Evolutionary conservation across 2,797 vertebrate species (phyloP).

Genomic region (Loris lydekkerianus): DNA sequence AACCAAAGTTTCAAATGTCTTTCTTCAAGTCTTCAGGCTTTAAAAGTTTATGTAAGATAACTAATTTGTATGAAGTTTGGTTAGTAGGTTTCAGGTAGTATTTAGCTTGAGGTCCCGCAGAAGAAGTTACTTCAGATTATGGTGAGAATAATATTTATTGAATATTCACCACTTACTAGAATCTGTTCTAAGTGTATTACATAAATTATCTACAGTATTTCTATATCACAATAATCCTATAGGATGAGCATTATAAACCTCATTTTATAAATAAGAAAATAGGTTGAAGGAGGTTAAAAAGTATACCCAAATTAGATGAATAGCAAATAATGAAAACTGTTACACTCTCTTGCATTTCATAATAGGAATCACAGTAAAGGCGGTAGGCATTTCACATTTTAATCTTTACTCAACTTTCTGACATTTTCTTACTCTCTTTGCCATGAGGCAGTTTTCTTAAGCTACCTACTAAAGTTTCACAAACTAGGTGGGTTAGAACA

Average conservation of each 20-base stretch:
- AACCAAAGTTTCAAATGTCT: neutral
- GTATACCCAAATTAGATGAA: neutral
- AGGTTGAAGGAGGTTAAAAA: neutral
- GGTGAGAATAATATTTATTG: neutral
- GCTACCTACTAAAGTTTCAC: neutral
- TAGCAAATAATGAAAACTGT: neutral
- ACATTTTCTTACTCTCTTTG: neutral
- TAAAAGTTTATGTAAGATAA: neutral
- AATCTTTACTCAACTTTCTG: neutral
- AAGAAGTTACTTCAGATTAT: neutral
- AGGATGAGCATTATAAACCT: neutral
- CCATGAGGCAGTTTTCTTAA: neutral
- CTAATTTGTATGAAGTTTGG: neutral
- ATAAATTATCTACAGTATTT: neutral
- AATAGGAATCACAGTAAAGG: neutral
- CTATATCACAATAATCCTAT: neutral
- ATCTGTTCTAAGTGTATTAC: neutral
- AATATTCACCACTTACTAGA: neutral
- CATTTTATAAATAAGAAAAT: constrained; percentile 9
- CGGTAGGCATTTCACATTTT: neutral
- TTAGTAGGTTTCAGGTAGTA: neutral
- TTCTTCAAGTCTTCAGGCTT: neutral
- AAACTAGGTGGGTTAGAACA: neutral
- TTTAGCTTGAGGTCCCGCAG: neutral
- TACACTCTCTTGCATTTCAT: neutral